Base-by-base conservation (phyloP, 1,140 invertebrate genomes). In the Mylabris phalerata region DNA sequence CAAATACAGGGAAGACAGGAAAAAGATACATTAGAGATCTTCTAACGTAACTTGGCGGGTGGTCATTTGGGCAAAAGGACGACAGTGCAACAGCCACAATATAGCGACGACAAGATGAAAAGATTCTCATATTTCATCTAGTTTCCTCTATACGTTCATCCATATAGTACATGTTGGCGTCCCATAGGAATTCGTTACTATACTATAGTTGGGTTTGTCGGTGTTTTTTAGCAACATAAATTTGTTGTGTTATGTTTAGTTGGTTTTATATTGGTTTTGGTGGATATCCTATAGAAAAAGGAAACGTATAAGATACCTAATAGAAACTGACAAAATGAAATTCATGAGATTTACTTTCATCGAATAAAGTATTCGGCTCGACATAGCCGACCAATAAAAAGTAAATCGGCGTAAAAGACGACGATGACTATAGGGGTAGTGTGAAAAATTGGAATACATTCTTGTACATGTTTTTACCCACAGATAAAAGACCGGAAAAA, bases 91-190 rank as follows among this genome's bases (percentile, higher is more conserved):
- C 32, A 45, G 42, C 51, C 41, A 26, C 42, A 6, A 41, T 40
- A 32, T 3, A 45, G 32, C 51, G 51, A 26, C 42, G 11, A 41
- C 50, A 52, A 52, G 39, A 54, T 54, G 50, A 54, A 54, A 54
- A 54, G 51, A 54, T 54, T 52, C 51, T 54, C 51, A 54, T 54
- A 54, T 54, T 54, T 54, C 51, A 54, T 54, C 51, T 44, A 44
- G 42, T 45, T 32, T 45, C 51, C 27, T 54, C 51, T 45, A 54
- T 13, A 48, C 32, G 32, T 32, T 5, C 32, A 32, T 5, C 32
- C 32, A 4, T 7, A 32, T 7, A 32, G 19, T 32, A 32, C 32
- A 32, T 32, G 32, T 1, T 19, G 19, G 19, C 50, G 45, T 54
- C 51, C 51, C 51, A 54, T 32, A 45, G 51, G 51, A 54, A 54